Conservation (phyloP, 1,140 invertebrate species). For the Drosophila simulans region DNA sequence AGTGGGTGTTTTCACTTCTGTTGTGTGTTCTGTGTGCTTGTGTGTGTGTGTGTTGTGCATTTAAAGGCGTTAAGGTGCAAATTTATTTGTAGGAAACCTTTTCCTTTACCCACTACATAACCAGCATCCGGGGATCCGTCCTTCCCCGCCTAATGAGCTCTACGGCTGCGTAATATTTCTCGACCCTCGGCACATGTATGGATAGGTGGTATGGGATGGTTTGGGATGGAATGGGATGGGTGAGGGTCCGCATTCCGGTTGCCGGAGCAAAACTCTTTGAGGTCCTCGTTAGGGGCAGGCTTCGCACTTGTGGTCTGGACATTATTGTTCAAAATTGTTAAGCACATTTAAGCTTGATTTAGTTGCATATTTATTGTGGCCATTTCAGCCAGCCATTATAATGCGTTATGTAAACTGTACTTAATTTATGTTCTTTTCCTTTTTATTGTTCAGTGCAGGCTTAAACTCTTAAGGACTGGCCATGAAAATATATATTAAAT, state of each 20-base stretch:
- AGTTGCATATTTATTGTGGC: slow-evolving; percentile 80
- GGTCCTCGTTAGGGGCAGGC: slow-evolving; percentile 69
- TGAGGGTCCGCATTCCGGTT: slow-evolving; percentile 6
- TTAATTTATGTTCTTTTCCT: slow-evolving; percentile 29
- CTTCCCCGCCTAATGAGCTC: slow-evolving; percentile 42
- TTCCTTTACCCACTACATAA: slow-evolving; percentile 54
- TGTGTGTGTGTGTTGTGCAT: slow-evolving; percentile 60
- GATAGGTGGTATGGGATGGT: slow-evolving; percentile 8
- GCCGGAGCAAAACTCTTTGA: slow-evolving; percentile 18
- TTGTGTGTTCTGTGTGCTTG: slow-evolving; percentile 15
- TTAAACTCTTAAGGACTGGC: slow-evolving; percentile 1
- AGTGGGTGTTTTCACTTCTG: slow-evolving; percentile 1
- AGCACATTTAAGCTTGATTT: slow-evolving; percentile 82
- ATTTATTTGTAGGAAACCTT: slow-evolving; percentile 78
- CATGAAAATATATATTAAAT: too few species aligned
- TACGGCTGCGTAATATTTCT: slow-evolving; percentile 77
- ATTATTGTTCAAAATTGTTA: slow-evolving; percentile 83
- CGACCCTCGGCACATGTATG: slow-evolving; percentile 68
- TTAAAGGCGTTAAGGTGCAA: slow-evolving; percentile 83
- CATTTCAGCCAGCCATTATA: slow-evolving; percentile 55
- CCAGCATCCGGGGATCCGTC: slow-evolving; percentile 29
- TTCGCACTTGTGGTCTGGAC: slow-evolving; percentile 75
- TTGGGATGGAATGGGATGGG: neutral
- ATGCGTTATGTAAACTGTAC: slow-evolving; percentile 75
- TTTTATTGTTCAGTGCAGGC: slow-evolving; percentile 1